These are phyloP conservation scores for Euclidia mi DNA, from an alignment of 2,888 invertebrate species.

Conservation along the genomic window DNA sequence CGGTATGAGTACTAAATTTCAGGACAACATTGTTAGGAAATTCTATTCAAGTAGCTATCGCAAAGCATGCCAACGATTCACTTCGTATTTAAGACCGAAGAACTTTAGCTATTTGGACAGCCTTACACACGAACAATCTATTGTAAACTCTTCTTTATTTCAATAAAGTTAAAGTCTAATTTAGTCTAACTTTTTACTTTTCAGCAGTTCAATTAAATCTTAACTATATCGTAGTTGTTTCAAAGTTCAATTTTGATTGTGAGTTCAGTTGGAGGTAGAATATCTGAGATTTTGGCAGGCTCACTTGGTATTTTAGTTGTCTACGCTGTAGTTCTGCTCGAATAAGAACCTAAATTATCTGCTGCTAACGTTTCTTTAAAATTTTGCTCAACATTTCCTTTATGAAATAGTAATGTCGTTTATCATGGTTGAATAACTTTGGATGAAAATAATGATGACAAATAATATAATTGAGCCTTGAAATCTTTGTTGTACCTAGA, in stretches of 20 bases:
- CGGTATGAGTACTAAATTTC: constrained; percentile 14
- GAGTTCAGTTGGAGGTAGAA: constrained; percentile 57
- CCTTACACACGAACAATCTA: constrained; percentile 18
- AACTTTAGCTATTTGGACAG: constrained; percentile 63
- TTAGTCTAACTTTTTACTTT: constrained; percentile 17
- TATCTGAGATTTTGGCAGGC: constrained; percentile 65
- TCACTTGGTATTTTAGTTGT: constrained; percentile 71
- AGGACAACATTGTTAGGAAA: constrained; percentile 39
- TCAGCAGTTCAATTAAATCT: constrained; percentile 49
- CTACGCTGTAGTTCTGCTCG: constrained; percentile 54
- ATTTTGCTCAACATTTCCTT: too few species aligned
- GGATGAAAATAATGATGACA: too few species aligned
- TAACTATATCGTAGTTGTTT: constrained; percentile 45
- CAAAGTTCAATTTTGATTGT: constrained; percentile 63
- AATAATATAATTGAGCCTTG: too few species aligned
- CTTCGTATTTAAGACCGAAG: constrained; percentile 57
- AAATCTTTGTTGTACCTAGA: too few species aligned
- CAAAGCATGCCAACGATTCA: constrained; percentile 52
- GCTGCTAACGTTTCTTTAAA: constrained; percentile 31
- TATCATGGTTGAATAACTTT: too few species aligned
- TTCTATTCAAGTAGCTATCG: constrained; percentile 60
- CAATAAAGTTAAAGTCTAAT: constrained; percentile 28
- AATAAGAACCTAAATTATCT: constrained; percentile 65
- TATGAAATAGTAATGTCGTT: too few species aligned
- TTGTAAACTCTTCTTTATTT: constrained; percentile 29